These are phyloP conservation scores for Danaus plexippus DNA, from an alignment of 1,140 invertebrate genomes.

Conservation along the genomic window DNA sequence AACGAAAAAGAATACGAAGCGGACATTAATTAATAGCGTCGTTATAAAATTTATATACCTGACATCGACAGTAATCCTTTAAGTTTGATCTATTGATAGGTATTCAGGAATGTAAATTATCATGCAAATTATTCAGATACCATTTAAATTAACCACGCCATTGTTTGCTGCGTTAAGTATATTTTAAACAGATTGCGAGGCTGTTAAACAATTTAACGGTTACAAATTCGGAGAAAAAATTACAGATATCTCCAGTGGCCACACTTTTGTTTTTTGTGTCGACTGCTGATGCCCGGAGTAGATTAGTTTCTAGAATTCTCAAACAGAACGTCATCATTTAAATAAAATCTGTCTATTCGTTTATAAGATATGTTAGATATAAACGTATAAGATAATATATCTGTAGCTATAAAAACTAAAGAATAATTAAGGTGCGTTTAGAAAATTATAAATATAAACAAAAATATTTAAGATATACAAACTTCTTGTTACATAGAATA, in stretches of 20 bases:
- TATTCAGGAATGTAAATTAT: too few relatives aligned
- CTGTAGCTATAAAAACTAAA: neutral
- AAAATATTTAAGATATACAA: too few relatives aligned
- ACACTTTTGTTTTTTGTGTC: slow-evolving; percentile 31
- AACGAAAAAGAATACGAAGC: too few relatives aligned
- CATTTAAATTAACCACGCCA: too few relatives aligned
- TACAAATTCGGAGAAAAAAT: slow-evolving; percentile 33
- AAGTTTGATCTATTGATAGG: too few relatives aligned
- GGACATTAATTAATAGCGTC: too few relatives aligned
- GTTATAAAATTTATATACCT: too few relatives aligned
- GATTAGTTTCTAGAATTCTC: slow-evolving; percentile 31
- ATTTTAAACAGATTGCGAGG: slow-evolving; percentile 13
- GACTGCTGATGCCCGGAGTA: slow-evolving; percentile 23
- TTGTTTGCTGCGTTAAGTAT: neutral
- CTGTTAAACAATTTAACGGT: slow-evolving; percentile 31
- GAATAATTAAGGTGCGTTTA: too few relatives aligned
- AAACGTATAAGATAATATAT: slow-evolving; percentile 13
- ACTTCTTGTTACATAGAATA: too few relatives aligned
- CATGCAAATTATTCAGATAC: too few relatives aligned
- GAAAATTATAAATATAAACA: too few relatives aligned
- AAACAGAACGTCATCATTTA: slow-evolving; percentile 19
- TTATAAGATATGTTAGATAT: slow-evolving; percentile 18
- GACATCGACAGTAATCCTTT: too few relatives aligned
- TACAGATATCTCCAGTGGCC: slow-evolving; percentile 26
- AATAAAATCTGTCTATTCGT: slow-evolving; percentile 20